Conservation (phyloP, 2,797 vertebrate genomes). For the Rhincodon typus region DNA sequence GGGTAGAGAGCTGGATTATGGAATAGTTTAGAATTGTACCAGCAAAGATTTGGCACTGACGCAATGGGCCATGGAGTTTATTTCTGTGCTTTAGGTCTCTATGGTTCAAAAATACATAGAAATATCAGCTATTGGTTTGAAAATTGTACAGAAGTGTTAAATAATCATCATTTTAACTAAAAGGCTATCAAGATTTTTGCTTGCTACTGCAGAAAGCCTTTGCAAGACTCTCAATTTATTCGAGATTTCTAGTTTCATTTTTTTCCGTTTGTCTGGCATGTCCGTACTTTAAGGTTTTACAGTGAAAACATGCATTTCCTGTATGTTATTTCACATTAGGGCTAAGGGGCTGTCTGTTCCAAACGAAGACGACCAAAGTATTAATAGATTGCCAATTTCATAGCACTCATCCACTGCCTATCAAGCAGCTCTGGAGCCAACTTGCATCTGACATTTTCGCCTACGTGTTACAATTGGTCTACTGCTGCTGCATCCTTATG, state of each 20-base stretch:
- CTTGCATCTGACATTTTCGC: neutral
- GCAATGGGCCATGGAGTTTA: neutral
- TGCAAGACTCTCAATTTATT: no score
- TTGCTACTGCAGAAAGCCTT: neutral
- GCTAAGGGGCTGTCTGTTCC: neutral
- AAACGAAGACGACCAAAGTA: neutral
- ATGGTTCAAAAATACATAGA: neutral
- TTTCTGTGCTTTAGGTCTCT: neutral
- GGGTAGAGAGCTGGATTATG: neutral
- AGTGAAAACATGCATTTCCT: neutral
- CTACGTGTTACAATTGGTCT: neutral
- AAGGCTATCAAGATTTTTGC: neutral
- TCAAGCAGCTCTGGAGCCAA: neutral
- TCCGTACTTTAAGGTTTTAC: neutral
- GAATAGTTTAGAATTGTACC: neutral
- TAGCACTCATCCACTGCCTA: neutral
- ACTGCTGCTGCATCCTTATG: neutral
- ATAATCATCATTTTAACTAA: neutral
- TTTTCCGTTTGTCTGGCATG: neutral
- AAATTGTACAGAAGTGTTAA: neutral
- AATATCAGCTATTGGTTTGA: neutral
- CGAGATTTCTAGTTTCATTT: no score
- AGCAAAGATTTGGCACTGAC: neutral
- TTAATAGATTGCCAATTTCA: neutral
- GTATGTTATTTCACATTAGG: neutral